Evolutionary conservation across 1,140 invertebrate genomes (phyloP), one percentile per base, ranked within the genome.

Genomic region (Anoplophora glabripennis): DNA sequence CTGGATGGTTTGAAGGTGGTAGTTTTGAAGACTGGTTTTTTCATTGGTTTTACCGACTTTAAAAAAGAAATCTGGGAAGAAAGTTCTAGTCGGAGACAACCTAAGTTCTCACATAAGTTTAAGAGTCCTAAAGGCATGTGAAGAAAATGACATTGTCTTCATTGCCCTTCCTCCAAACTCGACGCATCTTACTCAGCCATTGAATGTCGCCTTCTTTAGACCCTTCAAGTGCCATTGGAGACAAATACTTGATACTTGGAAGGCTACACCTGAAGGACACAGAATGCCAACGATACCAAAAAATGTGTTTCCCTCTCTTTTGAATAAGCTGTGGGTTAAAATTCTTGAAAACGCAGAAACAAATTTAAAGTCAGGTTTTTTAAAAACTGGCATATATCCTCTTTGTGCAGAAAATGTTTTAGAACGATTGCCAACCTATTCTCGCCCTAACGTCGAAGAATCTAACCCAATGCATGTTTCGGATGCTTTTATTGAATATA

Each of bases 121-220:
- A 15, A 59, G 74, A 42, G 45, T 77, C 10, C 65, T 77, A 14
- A 64, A 67, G 45, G 14, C 57, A 14, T 75, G 71, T 21, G 38
- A 62, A 40, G 60, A 70, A 67, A 68, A 77, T 44, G 62, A 77
- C 49, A 75, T 78, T 14, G 53, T 53, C 17, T 70, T 76, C 40
- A 59, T 77, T 41, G 72, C 63, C 49, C 58, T 78, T 15, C 72
- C 76, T 40, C 44, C 71, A n/a, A 78, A 77, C 56, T 60, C 69
- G 8, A 76, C 74, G 7, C 73, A 75, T 61, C 52, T 72, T 0
- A 54, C 60, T 8, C 72, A 77, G n/a, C n/a, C n/a, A n/a, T n/a
- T n/a, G n/a, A n/a, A n/a, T n/a, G n/a, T n/a, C n/a, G n/a, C n/a
- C n/a, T n/a, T n/a, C n/a, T n/a, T n/a, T n/a, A n/a, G n/a, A n/a